Evolutionary conservation across 1,140 invertebrate genomes (phyloP).

Genomic region (Drosophila jambulina): DNA sequence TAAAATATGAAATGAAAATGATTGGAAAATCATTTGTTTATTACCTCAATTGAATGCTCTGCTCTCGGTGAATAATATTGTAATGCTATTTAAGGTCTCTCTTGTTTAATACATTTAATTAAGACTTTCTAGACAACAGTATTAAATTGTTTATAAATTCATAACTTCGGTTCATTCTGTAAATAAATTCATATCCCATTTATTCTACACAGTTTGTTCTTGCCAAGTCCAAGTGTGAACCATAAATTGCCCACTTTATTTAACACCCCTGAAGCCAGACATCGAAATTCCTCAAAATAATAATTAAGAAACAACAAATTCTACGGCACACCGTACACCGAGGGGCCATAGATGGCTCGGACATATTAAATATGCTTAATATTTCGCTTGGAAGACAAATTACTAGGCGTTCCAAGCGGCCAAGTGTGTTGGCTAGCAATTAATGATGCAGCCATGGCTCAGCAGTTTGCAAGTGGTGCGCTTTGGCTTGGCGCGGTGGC

Average conservation of each 20-base stretch:
- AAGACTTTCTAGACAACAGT: background rate
- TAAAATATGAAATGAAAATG: conserved; percentile 38
- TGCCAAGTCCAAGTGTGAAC: background rate
- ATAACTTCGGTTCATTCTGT: background rate
- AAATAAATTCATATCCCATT: background rate
- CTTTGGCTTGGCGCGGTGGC: conserved; percentile 44
- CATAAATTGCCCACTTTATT: conserved; percentile 4
- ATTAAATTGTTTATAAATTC: too few relatives aligned
- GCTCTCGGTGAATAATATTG: background rate
- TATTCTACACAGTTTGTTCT: background rate
- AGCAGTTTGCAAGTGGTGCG: conserved; percentile 65
- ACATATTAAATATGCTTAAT: conserved; percentile 30
- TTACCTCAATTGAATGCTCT: conserved; percentile 13
- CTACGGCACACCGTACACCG: conserved; percentile 18
- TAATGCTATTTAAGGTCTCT: background rate
- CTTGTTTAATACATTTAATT: background rate
- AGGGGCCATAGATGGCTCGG: background rate
- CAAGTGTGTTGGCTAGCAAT: conserved; percentile 47
- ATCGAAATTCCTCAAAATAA: conserved; percentile 19
- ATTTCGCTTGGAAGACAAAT: conserved; percentile 58
- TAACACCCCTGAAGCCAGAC: background rate
- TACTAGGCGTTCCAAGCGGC: conserved; percentile 19
- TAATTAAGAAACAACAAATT: conserved; percentile 26
- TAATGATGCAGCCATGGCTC: conserved; percentile 75
- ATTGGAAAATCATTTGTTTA: conserved; percentile 13